These are phyloP conservation scores for Sympetrum striolatum DNA, from an alignment of 2,888 invertebrate species.

Conservation along the genomic window DNA sequence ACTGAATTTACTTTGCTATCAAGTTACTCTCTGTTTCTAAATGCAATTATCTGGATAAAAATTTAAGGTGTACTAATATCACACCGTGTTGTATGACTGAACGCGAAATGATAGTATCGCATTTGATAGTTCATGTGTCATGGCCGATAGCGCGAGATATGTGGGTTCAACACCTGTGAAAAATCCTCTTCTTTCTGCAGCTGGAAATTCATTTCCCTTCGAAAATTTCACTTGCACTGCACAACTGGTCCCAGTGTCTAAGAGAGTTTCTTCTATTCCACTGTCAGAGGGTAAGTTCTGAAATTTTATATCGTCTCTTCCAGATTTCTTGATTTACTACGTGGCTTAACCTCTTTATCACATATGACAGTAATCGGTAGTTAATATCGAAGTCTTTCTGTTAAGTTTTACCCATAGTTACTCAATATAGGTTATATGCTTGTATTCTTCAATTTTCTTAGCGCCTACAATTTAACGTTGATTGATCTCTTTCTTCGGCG, in stretches of 20 bases:
- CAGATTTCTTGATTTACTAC: neutral
- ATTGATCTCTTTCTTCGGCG: neutral
- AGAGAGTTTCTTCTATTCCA: constrained; percentile 3
- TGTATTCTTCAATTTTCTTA: neutral
- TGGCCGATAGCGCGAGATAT: constrained; percentile 12
- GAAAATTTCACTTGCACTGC: constrained; percentile 19
- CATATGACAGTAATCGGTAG: no score
- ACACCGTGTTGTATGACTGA: no score
- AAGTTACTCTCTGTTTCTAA: no score
- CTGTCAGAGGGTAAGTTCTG: constrained; percentile 21
- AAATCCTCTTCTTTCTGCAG: constrained; percentile 36
- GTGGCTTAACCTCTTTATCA: neutral
- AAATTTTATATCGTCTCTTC: neutral
- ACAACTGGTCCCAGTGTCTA: constrained; percentile 3
- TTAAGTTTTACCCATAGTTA: no score
- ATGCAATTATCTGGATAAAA: no score
- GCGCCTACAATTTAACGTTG: neutral
- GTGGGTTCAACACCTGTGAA: constrained; percentile 39
- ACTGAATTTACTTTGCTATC: no score
- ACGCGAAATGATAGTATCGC: neutral
- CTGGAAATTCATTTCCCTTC: constrained; percentile 16
- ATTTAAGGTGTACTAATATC: no score
- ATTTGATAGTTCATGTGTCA: neutral
- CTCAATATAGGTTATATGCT: no score
- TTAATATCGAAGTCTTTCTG: no score